Conservation (phyloP, 2,113 vertebrate genomes). For the Lamprotornis superbus region DNA sequence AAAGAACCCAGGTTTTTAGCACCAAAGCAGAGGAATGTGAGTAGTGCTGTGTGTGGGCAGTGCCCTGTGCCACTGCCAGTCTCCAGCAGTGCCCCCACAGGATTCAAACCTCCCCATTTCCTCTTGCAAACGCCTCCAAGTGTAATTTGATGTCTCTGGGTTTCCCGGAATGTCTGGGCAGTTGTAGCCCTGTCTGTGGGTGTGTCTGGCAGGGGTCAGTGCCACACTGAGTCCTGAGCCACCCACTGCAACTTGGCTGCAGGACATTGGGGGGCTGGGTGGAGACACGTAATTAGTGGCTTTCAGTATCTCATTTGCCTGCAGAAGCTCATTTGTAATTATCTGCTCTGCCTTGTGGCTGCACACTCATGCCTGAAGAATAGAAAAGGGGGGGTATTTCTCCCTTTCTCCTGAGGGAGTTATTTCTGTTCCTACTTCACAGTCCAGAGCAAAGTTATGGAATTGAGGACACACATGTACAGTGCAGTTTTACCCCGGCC, state of each 20-base stretch:
- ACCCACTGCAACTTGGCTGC: accelerated
- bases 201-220: not conserved
- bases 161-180: not conserved
- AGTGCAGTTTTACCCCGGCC: not conserved
- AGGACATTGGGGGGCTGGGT: not conserved
- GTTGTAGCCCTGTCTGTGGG: not conserved
- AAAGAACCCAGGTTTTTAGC: accelerated
- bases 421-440: not conserved
- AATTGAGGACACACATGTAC: accelerated
- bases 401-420: not conserved
- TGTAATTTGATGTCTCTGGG: not conserved
- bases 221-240: not conserved
- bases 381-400: not conserved
- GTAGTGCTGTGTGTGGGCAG: not conserved
- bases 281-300: not conserved
- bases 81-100: not conserved
- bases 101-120: not conserved
- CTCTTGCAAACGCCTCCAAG: not conserved
- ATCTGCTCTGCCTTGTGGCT: not conserved
- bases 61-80: accelerated
- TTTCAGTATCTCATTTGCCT: not conserved
- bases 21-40: accelerated
- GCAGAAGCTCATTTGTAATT: not conserved
- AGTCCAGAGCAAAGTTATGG: accelerated
- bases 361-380: not conserved